Evolutionary conservation across 2,113 vertebrate genomes (phyloP).

Genomic region (Barbus barbus): DNA sequence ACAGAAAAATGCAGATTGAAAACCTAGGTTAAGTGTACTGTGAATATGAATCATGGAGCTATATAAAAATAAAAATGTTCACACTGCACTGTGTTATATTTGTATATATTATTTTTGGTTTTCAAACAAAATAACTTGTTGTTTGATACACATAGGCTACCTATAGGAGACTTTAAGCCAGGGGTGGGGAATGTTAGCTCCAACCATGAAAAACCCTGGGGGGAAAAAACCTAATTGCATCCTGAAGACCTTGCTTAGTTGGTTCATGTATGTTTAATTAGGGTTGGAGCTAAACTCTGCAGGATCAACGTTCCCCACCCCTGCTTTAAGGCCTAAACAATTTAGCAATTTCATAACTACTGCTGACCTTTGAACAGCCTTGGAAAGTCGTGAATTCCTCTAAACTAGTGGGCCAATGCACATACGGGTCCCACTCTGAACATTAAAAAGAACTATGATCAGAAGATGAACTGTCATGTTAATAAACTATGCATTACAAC

Average conservation of each 20-base stretch:
- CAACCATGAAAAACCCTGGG: no score
- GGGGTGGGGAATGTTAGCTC: no score
- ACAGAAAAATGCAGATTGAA: neutral
- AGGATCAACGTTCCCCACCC: no score
- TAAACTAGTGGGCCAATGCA: neutral
- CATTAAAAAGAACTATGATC: neutral
- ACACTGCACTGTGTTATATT: neutral
- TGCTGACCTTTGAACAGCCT: slow-evolving; percentile 17
- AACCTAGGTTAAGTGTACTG: neutral
- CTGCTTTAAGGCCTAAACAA: neutral
- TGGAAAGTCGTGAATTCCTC: neutral
- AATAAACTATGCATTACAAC: neutral
- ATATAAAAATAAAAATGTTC: neutral
- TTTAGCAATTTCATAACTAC: neutral
- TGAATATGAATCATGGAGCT: neutral
- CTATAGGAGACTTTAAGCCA: no score
- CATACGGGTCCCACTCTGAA: neutral
- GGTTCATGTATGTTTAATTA: no score
- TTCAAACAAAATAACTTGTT: no score
- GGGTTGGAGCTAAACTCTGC: no score
- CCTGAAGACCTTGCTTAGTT: no score
- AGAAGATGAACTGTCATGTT: neutral
- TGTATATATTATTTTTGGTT: no score
- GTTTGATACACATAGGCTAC: no score
- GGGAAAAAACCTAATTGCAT: no score